These are phyloP conservation scores for Xiphorhynchus elegans DNA, from an alignment of 2,113 vertebrate genomes.

Conservation along the genomic window DNA sequence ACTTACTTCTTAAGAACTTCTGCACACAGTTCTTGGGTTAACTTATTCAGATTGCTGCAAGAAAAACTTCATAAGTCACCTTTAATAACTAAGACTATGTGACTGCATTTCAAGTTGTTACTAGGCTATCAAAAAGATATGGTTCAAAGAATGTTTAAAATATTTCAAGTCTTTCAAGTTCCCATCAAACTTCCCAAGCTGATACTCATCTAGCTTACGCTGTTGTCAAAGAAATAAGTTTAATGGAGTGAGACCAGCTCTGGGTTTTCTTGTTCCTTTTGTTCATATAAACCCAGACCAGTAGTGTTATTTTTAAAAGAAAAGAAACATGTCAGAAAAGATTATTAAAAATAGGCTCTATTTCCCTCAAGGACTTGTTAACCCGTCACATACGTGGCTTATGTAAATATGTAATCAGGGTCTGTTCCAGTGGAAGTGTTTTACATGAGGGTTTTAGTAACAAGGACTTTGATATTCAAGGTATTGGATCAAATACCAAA, in stretches of 20 bases:
- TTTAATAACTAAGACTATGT: constrained; percentile 5
- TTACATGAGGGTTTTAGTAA: constrained; percentile 3
- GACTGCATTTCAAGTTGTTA: constrained; percentile 39
- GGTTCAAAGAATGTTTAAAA: constrained; percentile 6
- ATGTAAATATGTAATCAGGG: constrained; percentile 38
- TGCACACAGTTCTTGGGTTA: background rate
- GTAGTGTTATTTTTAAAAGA: background rate
- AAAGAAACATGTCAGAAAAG: background rate
- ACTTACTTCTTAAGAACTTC: background rate
- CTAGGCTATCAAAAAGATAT: constrained; percentile 24
- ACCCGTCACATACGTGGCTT: background rate
- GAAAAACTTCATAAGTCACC: constrained; percentile 2
- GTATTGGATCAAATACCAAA: constrained; percentile 3
- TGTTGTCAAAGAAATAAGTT: constrained; percentile 54
- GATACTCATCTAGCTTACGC: constrained; percentile 20
- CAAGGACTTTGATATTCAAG: constrained; percentile 25
- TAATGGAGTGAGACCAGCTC: constrained; percentile 22
- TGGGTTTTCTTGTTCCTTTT: background rate
- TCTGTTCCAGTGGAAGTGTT: background rate
- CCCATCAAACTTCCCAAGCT: background rate
- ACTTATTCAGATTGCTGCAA: background rate
- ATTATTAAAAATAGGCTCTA: constrained; percentile 17
- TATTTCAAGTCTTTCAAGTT: constrained; percentile 35
- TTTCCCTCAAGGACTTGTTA: constrained; percentile 13
- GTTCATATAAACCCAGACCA: background rate